Evolutionary conservation across 2,113 vertebrate species (phyloP).

Genomic region (Atherinomorus stipes): DNA sequence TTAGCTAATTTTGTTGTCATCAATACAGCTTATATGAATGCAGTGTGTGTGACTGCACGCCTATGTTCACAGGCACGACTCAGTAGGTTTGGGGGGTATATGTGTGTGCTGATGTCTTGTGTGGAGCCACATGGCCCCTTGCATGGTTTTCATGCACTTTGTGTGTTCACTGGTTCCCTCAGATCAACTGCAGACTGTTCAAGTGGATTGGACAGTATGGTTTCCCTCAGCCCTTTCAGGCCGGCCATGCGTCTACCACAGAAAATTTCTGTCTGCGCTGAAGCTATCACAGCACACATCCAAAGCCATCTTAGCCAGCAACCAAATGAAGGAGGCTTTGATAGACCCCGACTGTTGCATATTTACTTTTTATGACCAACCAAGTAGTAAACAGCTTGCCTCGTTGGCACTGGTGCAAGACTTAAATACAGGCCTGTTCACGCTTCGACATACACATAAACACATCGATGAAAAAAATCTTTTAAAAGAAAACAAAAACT

Average conservation of each 20-base stretch:
- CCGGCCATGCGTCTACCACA: conserved; percentile 57
- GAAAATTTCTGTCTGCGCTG: conserved; percentile 67
- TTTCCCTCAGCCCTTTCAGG: conserved; percentile 64
- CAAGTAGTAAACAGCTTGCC: conserved; percentile 78
- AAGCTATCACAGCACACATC: conserved; percentile 69
- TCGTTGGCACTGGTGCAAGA: conserved; percentile 59
- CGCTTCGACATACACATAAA: conserved; percentile 42
- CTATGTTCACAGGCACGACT: not conserved
- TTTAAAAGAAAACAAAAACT: conserved; percentile 18
- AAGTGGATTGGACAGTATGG: conserved; percentile 69
- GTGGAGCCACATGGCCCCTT: conserved; percentile 13
- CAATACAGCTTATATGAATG: conserved; percentile 21
- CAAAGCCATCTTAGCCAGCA: conserved; percentile 57
- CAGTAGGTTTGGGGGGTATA: not conserved
- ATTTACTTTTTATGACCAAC: conserved; percentile 79
- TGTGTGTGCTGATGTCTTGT: conserved; percentile 4
- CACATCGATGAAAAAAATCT: not conserved
- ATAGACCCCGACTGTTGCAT: conserved; percentile 67
- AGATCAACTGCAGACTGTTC: conserved; percentile 62
- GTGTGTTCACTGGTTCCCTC: conserved; percentile 42
- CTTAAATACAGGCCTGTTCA: conserved; percentile 61
- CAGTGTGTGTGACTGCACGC: conserved; percentile 11
- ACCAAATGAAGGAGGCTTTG: conserved; percentile 77
- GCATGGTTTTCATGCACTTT: conserved; percentile 51
- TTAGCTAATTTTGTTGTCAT: conserved; percentile 52